A percentile compares a stretch with the other conserved stretches of the same genome.
Conservation (phyloP, 2,113 vertebrate species). For the Marmota flaviventris region DNA sequence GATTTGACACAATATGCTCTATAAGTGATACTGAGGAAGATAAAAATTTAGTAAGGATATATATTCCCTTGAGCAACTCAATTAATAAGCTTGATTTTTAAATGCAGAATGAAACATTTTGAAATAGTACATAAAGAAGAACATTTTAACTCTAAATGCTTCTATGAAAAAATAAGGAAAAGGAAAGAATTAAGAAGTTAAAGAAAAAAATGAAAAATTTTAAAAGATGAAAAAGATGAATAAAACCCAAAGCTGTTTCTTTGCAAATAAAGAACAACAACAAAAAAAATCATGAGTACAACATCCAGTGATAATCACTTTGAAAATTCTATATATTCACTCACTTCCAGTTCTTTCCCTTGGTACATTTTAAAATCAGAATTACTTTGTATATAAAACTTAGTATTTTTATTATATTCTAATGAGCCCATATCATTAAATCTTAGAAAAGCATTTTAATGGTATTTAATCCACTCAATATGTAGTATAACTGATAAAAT, state of each 20-base stretch:
- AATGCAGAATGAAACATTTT: background rate
- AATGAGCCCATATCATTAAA: background rate
- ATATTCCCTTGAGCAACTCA: background rate
- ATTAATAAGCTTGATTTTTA: background rate
- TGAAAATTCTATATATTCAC: background rate
- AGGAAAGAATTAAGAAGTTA: too few species aligned
- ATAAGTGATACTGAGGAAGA: background rate
- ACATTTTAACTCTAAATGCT: background rate
- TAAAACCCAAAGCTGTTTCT: background rate
- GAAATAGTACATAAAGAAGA: background rate
- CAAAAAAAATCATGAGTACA: background rate
- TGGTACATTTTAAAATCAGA: slow-evolving; percentile 4
- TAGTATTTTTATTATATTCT: background rate
- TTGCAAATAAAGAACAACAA: background rate
- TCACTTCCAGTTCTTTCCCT: background rate
- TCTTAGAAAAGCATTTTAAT: slow-evolving; percentile 35
- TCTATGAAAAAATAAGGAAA: background rate
- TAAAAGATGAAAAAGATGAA: background rate
- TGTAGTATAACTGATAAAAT: background rate
- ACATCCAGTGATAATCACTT: background rate
- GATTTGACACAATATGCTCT: background rate
- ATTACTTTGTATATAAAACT: slow-evolving; percentile 12
- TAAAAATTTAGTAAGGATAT: background rate
- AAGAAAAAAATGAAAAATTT: too few species aligned
- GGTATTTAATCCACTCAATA: background rate